A percentile compares a stretch with the other conserved stretches of the same genome.
Conservation (phyloP, 1,140 invertebrate species). For the Euglossa dilemma region DNA sequence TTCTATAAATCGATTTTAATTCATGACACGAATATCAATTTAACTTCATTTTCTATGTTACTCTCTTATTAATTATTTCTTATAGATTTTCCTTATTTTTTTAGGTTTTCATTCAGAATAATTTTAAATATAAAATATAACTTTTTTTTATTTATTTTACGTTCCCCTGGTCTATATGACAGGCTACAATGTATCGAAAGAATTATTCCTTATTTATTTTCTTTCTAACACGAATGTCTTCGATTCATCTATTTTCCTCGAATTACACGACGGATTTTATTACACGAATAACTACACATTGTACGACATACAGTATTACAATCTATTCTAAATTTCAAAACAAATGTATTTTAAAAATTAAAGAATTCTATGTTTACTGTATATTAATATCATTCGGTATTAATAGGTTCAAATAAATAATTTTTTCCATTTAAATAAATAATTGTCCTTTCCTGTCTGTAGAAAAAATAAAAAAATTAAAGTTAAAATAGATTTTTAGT, state of each 20-base stretch:
- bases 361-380: too few relatives aligned
- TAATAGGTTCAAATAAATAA: too few relatives aligned
- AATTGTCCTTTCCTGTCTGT: too few relatives aligned
- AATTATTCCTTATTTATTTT: not conserved
- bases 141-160: not conserved
- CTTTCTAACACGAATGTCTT: not conserved
- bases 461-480: too few relatives aligned
- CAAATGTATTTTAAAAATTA: too few relatives aligned
- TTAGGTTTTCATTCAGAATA: not conserved
- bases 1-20: not conserved
- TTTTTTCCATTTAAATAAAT: too few relatives aligned
- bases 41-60: not conserved
- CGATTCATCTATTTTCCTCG: not conserved
- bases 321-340: too few relatives aligned
- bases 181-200: not conserved
- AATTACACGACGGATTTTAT: too few relatives aligned
- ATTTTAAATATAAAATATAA: not conserved
- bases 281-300: too few relatives aligned
- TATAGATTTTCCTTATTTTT: not conserved
- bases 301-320: too few relatives aligned
- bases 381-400: too few relatives aligned
- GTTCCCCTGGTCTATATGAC: not conserved
- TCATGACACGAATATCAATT: not conserved
- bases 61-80: not conserved
- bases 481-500: too few relatives aligned